phyloP scores from a whole-genome alignment of 92 coral and sea anemone species.

The Paragorgia papillata region DNA sequence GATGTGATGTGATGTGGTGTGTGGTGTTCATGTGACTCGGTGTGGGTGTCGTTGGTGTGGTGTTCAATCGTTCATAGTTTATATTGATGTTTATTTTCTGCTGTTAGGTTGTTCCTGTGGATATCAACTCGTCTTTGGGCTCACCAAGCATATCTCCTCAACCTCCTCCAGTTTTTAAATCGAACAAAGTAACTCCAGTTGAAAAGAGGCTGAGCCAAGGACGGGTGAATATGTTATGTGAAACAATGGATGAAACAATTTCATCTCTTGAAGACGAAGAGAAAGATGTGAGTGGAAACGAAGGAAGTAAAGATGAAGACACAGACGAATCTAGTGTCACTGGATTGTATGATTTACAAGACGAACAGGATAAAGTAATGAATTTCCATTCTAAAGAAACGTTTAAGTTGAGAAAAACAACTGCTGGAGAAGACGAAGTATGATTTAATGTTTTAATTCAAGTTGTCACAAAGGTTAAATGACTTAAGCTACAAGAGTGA shows the following conservation, averaged over 20 bases:
- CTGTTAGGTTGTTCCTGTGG: slow-evolving; percentile 26
- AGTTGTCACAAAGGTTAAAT: too few relatives aligned
- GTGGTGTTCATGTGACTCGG: too few relatives aligned
- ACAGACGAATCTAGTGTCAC: slow-evolving; percentile 34
- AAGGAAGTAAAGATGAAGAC: slow-evolving; percentile 7
- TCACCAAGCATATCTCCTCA: slow-evolving; percentile 41
- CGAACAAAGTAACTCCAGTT: slow-evolving; percentile 37
- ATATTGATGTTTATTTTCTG: neutral
- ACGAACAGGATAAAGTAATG: slow-evolving; percentile 14
- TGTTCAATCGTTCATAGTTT: neutral
- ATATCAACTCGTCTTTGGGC: neutral
- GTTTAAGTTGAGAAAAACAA: neutral
- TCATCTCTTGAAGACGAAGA: neutral
- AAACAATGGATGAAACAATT: slow-evolving; percentile 13
- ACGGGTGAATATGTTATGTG: slow-evolving; percentile 16
- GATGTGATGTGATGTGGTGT: too few relatives aligned
- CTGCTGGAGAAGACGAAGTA: slow-evolving; percentile 4
- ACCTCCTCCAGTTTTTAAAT: slow-evolving; percentile 35
- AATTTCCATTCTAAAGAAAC: neutral
- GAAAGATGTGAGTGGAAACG: neutral
- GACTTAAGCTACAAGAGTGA: too few relatives aligned
- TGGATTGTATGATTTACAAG: slow-evolving; percentile 26
- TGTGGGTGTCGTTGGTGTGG: too few relatives aligned
- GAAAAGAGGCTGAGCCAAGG: neutral
- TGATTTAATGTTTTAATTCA: too few relatives aligned